Base-by-base conservation (phyloP, 2,797 vertebrate genomes). In the Tinamus major region DNA sequence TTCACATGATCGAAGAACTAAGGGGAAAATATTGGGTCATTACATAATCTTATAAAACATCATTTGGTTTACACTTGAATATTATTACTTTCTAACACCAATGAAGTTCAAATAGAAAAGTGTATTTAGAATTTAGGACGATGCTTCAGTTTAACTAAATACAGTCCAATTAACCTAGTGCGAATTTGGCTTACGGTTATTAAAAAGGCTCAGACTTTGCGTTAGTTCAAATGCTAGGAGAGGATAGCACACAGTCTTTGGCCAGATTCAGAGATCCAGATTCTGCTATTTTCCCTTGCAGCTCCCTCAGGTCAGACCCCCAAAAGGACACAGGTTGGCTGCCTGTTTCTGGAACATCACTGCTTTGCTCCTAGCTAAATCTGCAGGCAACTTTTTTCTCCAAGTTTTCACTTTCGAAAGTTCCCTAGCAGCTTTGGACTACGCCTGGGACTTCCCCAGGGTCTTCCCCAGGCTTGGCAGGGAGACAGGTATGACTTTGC, bases 1-100 rank as follows among this genome's bases (percentile, higher is more conserved):
- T 99, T 97, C 58, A 99, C 98, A 3, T 99, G 99, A 89, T 99
- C 99, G 97, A 99, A 99, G 94, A 99, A 98, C 99, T 99, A 97
- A 92, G 95, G 58, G 70, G 62, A 35, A 95, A 95, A 96, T 13
- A 41, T 19, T 87, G 8, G 46, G 74, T 65, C 24, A 53, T 87
- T 72, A 92, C 49, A 76, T 31, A 72, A 90, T 51, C 13, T 68
- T 65, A 44, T 0, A 82, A 82, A 18, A 79, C 9, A 69, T 10
- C 24, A 35, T 17, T 75, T 64, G 37, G 29, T 31, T 85, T 87
- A 17, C 42, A 51, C 13, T 68, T 48, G 67, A 29, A 49, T 19
- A 42, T 69, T n/a, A 39, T 4, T 39, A 23, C 13, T 58, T 83
- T 87, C 31, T 86, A 55, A 63, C 7, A 42, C 17, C 24, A 90